Base-by-base conservation (phyloP, 2,888 invertebrate species). In the Drosophila imparisetae region DNA sequence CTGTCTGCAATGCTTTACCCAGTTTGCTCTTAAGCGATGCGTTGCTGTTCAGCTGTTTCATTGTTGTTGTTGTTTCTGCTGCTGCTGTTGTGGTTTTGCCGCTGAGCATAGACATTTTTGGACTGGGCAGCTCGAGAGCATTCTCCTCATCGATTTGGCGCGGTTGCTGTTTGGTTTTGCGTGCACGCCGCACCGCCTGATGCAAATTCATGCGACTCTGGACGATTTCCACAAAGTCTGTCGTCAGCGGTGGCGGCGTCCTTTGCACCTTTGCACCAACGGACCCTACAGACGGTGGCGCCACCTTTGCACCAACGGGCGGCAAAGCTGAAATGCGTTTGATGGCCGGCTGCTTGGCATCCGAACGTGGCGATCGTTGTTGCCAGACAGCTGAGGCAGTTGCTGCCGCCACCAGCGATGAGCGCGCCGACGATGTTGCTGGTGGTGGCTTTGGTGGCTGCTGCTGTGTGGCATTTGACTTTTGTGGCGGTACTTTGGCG, bases 131-230 rank as follows among this genome's bases (percentile, higher is more conserved):
- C 60, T 81, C 85, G 15, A 86, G 5, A 15, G 52, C 58, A 38
- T 82, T 81, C 29, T 86, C 87, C 2, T 86, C 88, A 49, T 83
- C 81, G 48, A 77, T 72, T 0, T 68, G 24, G 4, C 86, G 77
- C 0, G 88, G 86, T n/a, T 86, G 81, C 18, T 86, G 86, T 50
- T 86, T 86, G 7, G 86, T 86, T 42, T 86, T 91, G 21, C 90
- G 89, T 1, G 93, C 92, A 30, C 93, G 91, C 27, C 89, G 91
- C 24, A 93, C 60, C 0, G 92, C 93, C 66, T 92, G 89, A 1
- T 91, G 86, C 38, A 93, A 78, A 86, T 92, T 92, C 75, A 91
- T 69, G 4, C 93, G 91, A 66, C 92, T 92, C 73, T 89, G 91
- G 6, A 91, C 91, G 49, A 89, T 87, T 10, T 36, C 60, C 40